These are phyloP conservation scores for Morpho deidamia DNA, from an alignment of 2,888 invertebrate species.

Conservation along the genomic window DNA sequence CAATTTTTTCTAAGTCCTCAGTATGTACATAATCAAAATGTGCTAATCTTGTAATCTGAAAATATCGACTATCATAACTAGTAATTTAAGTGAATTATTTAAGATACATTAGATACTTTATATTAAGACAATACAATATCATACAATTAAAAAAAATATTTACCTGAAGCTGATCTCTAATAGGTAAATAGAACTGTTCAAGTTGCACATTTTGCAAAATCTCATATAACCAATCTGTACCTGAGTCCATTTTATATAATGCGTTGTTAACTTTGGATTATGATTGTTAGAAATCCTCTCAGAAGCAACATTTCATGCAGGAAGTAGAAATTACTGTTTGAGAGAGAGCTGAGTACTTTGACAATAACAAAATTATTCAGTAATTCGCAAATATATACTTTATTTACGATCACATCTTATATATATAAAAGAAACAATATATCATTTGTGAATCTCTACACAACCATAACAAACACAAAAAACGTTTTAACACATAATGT, in stretches of 20 bases:
- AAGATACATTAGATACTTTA: too few relatives aligned
- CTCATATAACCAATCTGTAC: slow-evolving; percentile 90
- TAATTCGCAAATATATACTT: slow-evolving; percentile 2
- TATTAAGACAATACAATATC: background rate
- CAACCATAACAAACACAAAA: slow-evolving; percentile 2
- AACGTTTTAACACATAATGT: background rate
- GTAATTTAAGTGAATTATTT: too few relatives aligned
- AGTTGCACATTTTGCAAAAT: slow-evolving; percentile 93
- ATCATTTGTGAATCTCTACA: background rate
- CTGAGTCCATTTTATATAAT: slow-evolving; percentile 55
- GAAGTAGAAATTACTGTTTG: slow-evolving; percentile 47
- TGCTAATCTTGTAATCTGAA: slow-evolving; percentile 90
- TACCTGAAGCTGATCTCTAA: slow-evolving; percentile 95
- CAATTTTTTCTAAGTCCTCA: slow-evolving; percentile 96
- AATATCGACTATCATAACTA: slow-evolving; percentile 21
- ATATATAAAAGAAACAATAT: background rate
- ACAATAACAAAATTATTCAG: background rate
- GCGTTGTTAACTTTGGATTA: slow-evolving; percentile 24
- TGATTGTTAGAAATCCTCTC: slow-evolving; percentile 32
- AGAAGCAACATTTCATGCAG: slow-evolving; percentile 60
- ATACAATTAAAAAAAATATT: background rate
- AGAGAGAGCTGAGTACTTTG: slow-evolving; percentile 6
- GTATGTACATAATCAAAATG: slow-evolving; percentile 99
- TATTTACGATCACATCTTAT: background rate
- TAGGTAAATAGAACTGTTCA: slow-evolving; percentile 92